Base-by-base conservation (phyloP, 2,113 vertebrate species). In the Elephas maximus region DNA sequence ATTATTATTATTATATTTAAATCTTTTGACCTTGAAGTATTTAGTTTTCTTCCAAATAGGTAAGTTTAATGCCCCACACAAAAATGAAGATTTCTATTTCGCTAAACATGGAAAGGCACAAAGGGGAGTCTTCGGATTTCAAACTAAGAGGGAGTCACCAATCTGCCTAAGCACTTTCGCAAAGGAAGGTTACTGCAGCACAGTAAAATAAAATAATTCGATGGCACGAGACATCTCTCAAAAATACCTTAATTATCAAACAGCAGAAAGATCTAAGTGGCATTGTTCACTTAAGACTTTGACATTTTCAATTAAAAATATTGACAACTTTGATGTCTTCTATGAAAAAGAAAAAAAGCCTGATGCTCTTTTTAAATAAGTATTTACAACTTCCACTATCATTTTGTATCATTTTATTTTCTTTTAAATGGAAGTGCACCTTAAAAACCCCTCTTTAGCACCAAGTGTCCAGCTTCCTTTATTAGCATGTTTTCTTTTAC, bases 21-120 rank as follows among this genome's bases (percentile, higher is more conserved):
- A 63, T 24, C 23, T 53, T 93, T 51, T 60, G 37, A 74, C 88
- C 62, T 48, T 74, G 8, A 82, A 79, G 21, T 53, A 69, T 95
- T 93, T n/a, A 53, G 33, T 90, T 91, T 90, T 62, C 44, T 84
- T 88, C 57, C 76, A 80, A 81, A 77, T 8, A 33, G 37, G 90
- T 87, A 45, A 86, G 20, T 18, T 76, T 93, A 83, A 30, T 65
- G 17, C 26, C 28, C 23, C 0, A 37, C 14, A 80, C 21, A 77
- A 26, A 73, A 51, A 67, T 26, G 79, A 90, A 88, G n/a, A 88
- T 53, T 60, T 67, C 41, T 73, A 77, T 73, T 90, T 37, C 81
- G 8, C 18, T 30, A n/a, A 79, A 62, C n/a, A 57, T 10, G 23
- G 37, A 89, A 11, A 12, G 23, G 14, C 57, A 37, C 51, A 65